phyloP scores from a whole-genome alignment of 1,140 invertebrate genomes.

The Brachionus rotundiformis region DNA sequence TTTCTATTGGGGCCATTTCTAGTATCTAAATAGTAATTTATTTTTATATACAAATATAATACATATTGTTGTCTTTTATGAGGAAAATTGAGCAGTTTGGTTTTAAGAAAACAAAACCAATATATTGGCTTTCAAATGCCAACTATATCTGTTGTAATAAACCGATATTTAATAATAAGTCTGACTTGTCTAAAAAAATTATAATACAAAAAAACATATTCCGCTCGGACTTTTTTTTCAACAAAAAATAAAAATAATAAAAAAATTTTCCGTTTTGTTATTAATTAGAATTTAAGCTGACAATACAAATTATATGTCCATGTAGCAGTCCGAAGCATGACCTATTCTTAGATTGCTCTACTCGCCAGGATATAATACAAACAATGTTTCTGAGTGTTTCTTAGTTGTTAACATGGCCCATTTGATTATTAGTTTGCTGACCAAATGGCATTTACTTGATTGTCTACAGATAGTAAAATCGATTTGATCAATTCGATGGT shows the following conservation, averaged over 20 bases:
- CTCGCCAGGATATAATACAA: not conserved
- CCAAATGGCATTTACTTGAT: slow-evolving; percentile 9
- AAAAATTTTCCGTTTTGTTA: slow-evolving; percentile 3
- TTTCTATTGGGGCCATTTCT: not conserved
- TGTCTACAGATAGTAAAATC: not conserved
- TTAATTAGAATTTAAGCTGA: slow-evolving; percentile 4
- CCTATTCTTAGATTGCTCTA: not conserved
- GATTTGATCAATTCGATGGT: not conserved
- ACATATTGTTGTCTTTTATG: slow-evolving; percentile 21
- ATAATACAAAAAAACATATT: not conserved
- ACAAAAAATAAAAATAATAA: not conserved
- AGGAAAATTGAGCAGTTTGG: not conserved
- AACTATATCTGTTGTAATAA: slow-evolving; percentile 6
- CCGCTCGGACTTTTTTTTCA: not conserved
- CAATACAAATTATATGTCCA: not conserved
- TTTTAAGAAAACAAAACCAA: not conserved
- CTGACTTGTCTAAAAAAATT: slow-evolving; percentile 7
- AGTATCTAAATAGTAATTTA: not conserved
- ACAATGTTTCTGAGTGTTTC: not conserved
- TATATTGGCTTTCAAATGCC: slow-evolving; percentile 14
- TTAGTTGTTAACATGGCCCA: not conserved
- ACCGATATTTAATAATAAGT: slow-evolving; percentile 3
- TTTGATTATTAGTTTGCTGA: not conserved
- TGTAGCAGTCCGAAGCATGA: not conserved
- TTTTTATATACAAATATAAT: not conserved